Evolutionary conservation across 2,888 invertebrate species (phyloP), one percentile per base, ranked within the genome.

Genomic region (Bhutanitis thaidina): DNA sequence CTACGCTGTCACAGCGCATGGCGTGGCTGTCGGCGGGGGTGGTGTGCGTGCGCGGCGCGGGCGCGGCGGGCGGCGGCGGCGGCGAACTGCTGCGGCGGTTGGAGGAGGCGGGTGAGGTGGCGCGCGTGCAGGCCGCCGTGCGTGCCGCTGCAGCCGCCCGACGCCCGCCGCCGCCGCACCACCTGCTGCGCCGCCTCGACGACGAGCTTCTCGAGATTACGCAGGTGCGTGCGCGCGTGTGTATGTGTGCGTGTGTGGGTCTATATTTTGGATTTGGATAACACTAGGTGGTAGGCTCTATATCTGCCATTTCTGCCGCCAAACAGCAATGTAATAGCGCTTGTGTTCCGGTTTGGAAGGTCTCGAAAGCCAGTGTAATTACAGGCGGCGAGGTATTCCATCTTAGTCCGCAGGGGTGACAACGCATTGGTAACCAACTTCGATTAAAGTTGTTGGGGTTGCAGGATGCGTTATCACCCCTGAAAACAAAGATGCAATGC

Each of bases 101-200:
- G 43, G 97, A 98, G 80, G 98, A 98, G 81, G 97, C 96, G 79
- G 93, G 95, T 73, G 98, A 98, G 87, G 97, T 98, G 57, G 96
- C 96, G 14, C 92, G 94, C 62, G 94, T 97, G 53, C 97, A 96
- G 76, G 93, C 94, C 63, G 92, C 93, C 9, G 90, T 97, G 57
- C 88, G 89, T 27, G 69, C 88, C 54, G 77, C 77, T 51, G 84
- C 78, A 30, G 71, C 76, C 63, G 77, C 77, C 58, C 85, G 72
- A 38, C 91, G 93, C 56, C 91, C 90, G 55, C 91, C 94, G 44
- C 92, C 91, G 92, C 91, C 95, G 34, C 86, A 81, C 47, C 92
- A 91, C 65, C 94, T 94, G 9, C 89, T 95, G 58, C 88, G 90
- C 49, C 91, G 93, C 37, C 90, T 98, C 14, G 96, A 98, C 78